Evolutionary conservation across 2,888 invertebrate species (phyloP).

Genomic region (Aspidiotus destructor): DNA sequence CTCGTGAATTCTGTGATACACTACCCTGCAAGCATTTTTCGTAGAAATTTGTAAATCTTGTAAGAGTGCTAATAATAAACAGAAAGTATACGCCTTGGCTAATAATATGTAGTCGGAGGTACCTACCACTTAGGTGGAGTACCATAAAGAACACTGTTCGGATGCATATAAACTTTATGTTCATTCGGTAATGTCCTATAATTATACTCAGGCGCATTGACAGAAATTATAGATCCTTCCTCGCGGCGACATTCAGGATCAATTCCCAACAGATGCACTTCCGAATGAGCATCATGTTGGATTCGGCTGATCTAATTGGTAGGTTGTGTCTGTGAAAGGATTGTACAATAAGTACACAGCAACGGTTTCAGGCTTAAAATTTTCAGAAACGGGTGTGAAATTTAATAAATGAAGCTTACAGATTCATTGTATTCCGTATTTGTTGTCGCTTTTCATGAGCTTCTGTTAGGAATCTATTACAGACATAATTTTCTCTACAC

Average conservation of each 20-base stretch:
- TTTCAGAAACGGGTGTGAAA: too few species aligned
- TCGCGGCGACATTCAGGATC: conserved; percentile 15
- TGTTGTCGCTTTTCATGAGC: conserved; percentile 11
- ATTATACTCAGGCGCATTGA: neutral
- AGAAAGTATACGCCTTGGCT: too few species aligned
- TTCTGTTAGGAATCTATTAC: conserved; percentile 1
- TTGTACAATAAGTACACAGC: too few species aligned
- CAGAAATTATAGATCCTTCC: neutral
- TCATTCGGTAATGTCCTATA: conserved; percentile 11
- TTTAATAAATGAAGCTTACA: conserved; percentile 7
- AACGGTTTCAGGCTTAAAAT: too few species aligned
- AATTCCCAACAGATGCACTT: conserved; percentile 23
- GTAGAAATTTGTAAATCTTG: too few species aligned
- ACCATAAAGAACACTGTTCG: conserved; percentile 7
- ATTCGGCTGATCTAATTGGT: neutral
- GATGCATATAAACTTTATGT: conserved; percentile 16
- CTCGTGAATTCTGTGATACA: conserved; percentile 4
- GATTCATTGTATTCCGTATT: conserved; percentile 13
- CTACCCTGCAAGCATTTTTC: conserved; percentile 8
- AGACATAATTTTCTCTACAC: conserved; percentile 10
- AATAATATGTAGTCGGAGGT: too few species aligned
- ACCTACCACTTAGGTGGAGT: neutral
- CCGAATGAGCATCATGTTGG: neutral
- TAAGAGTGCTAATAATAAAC: neutral
- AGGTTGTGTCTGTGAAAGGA: neutral